phyloP scores from a whole-genome alignment of 2,797 vertebrate genomes.

The Mus minutoides region DNA sequence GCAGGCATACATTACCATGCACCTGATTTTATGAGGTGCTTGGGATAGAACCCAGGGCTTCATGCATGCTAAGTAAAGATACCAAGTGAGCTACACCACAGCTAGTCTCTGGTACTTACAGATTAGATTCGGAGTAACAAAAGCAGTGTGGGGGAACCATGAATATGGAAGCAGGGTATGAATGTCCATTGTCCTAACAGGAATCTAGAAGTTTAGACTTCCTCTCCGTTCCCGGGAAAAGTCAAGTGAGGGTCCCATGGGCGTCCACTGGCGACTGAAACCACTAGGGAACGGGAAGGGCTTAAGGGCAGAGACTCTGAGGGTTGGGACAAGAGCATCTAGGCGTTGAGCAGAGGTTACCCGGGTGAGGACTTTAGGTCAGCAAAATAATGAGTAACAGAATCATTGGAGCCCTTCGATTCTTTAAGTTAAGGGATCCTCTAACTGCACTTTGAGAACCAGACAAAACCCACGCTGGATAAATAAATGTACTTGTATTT shows the following conservation, averaged over 20 bases:
- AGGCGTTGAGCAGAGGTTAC: neutral
- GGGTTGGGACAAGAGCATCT: accelerated
- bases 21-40: neutral
- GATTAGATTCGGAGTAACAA: neutral
- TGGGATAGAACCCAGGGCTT: neutral
- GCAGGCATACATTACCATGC: neutral
- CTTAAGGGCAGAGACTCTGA: neutral
- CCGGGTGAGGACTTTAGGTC: neutral
- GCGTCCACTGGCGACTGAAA: neutral
- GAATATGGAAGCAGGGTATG: too few relatives aligned
- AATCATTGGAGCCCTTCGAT: neutral
- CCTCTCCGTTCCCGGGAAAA: neutral
- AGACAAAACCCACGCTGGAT: neutral
- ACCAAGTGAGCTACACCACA: neutral
- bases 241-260: accelerated
- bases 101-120: accelerated
- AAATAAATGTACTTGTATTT: too few relatives aligned
- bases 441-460: neutral
- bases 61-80: neutral
- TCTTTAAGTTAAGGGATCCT: neutral
- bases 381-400: too few relatives aligned
- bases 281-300: neutral
- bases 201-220: neutral
- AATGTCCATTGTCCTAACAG: neutral
- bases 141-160: neutral